Base-by-base conservation (phyloP, 2,113 vertebrate species). In the Lanius ludovicianus region DNA sequence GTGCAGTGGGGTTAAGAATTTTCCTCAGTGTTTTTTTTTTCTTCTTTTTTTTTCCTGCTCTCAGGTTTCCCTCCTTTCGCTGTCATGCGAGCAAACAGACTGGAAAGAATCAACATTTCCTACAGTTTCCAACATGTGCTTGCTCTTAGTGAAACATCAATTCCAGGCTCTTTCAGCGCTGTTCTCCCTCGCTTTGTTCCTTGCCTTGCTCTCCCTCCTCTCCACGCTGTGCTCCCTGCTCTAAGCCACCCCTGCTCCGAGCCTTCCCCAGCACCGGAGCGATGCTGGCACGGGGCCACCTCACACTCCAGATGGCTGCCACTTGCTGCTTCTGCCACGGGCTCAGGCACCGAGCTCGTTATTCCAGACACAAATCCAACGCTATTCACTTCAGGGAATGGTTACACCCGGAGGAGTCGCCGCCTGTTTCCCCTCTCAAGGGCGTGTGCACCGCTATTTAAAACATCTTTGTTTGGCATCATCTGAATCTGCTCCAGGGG, bases 281-380 rank as follows among this genome's bases (percentile, higher is more conserved):
- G 70, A 1, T 19, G 69, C 85, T 96, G 95, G 95, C 93, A 81
- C 6, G 0, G 18, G 80, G 73, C 93, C 88, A 87, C 18, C 53
- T 79, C 63, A 39, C 83, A 68, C 92, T 92, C 92, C 96, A 94
- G 92, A 94, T 97, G 96, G 93, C 57, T 88, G 64, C 42, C 76
- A 93, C 82, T 95, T 90, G 80, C 96, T 95, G 88, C 90, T 84
- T 28, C 85, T 97, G 83, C 85, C n/a, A 87, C 37, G 44, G 84
- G 85, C 92, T 83, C 89, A 75, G 53, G 68, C 49, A 74, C 42
- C 25, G 17, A 89, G 89, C 67, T 95, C 46, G 12, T 67, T 31
- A 53, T 41, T 90, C 60, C 79, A 90, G 71, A 86, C 84, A 88
- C 83, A 92, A 75, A 85, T 28, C 76, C 47, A 35, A 12, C 14